Evolutionary conservation across 2,888 invertebrate species (phyloP).

Genomic region (Didymodactylos carnosus): DNA sequence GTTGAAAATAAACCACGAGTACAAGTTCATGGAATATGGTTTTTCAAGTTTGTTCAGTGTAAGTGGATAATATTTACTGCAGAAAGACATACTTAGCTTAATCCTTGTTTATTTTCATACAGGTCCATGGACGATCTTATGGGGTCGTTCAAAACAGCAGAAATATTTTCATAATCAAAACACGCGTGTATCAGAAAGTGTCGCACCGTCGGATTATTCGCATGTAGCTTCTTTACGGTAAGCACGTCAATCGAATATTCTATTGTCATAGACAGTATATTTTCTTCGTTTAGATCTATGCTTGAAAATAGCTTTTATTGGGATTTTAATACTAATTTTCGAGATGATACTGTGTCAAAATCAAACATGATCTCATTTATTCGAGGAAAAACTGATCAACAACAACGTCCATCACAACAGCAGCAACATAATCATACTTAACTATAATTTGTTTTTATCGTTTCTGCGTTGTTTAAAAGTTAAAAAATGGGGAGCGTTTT

Average conservation of each 20-base stretch:
- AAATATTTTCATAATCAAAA: neutral
- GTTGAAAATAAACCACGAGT: neutral
- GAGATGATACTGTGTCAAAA: neutral
- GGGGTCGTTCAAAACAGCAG: neutral
- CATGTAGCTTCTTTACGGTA: neutral
- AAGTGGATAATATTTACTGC: too few species aligned
- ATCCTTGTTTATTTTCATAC: neutral
- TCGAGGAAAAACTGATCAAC: neutral
- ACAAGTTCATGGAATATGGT: neutral
- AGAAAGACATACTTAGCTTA: too few species aligned
- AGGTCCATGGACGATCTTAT: neutral
- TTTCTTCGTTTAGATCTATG: neutral
- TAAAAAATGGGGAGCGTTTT: too few species aligned
- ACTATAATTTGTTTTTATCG: too few species aligned
- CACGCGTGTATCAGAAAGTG: neutral
- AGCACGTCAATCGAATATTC: neutral
- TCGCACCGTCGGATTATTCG: neutral
- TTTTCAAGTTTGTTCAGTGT: neutral
- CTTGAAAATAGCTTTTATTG: neutral
- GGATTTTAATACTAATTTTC: neutral
- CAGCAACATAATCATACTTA: too few species aligned
- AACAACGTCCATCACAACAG: neutral
- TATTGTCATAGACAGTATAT: neutral
- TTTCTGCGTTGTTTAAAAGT: too few species aligned
- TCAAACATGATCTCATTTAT: neutral